A percentile compares a stretch with the other conserved stretches of the same genome.
phyloP scores from a whole-genome alignment of 2,113 vertebrate genomes.

The Centropristis striata region DNA sequence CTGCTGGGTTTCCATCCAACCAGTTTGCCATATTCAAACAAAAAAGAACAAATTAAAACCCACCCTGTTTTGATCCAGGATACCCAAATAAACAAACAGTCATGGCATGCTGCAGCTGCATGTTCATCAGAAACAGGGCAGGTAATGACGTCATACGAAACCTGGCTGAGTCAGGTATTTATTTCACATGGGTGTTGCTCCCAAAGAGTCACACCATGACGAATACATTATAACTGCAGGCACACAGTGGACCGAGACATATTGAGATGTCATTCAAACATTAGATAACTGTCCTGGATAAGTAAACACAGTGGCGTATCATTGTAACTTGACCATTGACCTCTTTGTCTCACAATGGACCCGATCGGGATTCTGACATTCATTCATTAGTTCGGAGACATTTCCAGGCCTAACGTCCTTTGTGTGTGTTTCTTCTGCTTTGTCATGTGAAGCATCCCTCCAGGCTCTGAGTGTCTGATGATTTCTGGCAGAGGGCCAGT shows the following conservation, averaged over 20 bases:
- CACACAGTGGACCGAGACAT: not conserved
- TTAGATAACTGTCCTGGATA: slow-evolving; percentile 18
- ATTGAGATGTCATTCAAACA: slow-evolving; percentile 11
- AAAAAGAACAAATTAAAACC: not conserved
- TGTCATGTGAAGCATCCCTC: slow-evolving; percentile 34
- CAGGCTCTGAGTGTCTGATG: not conserved
- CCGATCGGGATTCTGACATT: not conserved
- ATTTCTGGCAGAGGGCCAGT: slow-evolving; percentile 23
- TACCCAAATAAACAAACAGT: slow-evolving; percentile 32
- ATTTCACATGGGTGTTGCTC: slow-evolving; percentile 60
- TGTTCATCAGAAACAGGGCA: slow-evolving; percentile 12
- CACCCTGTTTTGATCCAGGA: slow-evolving; percentile 27
- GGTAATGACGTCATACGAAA: slow-evolving; percentile 29
- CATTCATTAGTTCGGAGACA: not conserved
- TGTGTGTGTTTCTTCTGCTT: slow-evolving; percentile 1
- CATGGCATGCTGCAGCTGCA: slow-evolving; percentile 21
- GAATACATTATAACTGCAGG: not conserved
- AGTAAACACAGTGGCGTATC: not conserved
- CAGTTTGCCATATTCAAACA: slow-evolving; percentile 65
- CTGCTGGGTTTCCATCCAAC: slow-evolving; percentile 73
- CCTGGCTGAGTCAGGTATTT: slow-evolving; percentile 63
- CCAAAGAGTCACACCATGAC: slow-evolving; percentile 13
- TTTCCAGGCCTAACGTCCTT: not conserved
- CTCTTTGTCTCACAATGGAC: not conserved
- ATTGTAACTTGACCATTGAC: not conserved